These are phyloP conservation scores for Aethina tumida DNA, from an alignment of 1,140 invertebrate species.

Conservation along the genomic window DNA sequence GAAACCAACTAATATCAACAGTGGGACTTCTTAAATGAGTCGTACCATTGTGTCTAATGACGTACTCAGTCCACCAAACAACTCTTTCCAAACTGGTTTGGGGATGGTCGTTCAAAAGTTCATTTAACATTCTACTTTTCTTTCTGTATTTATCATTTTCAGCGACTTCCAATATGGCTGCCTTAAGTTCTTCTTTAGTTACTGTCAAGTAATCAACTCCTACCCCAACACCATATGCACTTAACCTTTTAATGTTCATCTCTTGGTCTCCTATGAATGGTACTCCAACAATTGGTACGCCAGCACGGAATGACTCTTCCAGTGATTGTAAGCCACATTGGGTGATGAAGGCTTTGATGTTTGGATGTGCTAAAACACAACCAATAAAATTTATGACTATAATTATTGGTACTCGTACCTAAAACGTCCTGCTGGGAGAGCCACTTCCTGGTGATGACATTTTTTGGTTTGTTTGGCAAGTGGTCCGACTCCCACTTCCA, in stretches of 20 bases:
- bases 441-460: slow-evolving; percentile 56
- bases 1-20: too few relatives aligned
- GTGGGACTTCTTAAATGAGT: too few relatives aligned
- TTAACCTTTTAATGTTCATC: slow-evolving; percentile 24
- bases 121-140: too few relatives aligned
- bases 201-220: slow-evolving; percentile 18
- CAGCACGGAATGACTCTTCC: slow-evolving; percentile 39
- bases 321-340: slow-evolving; percentile 43
- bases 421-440: slow-evolving; percentile 60
- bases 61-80: slow-evolving; percentile 44
- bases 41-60: slow-evolving; percentile 39
- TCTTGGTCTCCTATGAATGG: slow-evolving; percentile 36
- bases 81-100: slow-evolving; percentile 31
- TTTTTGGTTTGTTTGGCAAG: slow-evolving; percentile 44
- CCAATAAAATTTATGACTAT: slow-evolving; percentile 1
- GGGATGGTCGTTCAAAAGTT: slow-evolving; percentile 34
- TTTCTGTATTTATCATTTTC: too few relatives aligned
- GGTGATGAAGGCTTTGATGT: slow-evolving; percentile 37
- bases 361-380: slow-evolving; percentile 33
- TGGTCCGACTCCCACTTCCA: slow-evolving; percentile 44
- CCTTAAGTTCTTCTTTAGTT: slow-evolving; percentile 16
- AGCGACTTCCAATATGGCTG: slow-evolving; percentile 15
- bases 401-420: slow-evolving; percentile 34
- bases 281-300: slow-evolving; percentile 41
- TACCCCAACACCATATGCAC: slow-evolving; percentile 22